Conservation (phyloP, 2,888 invertebrate genomes). For the Phlogophora meticulosa region DNA sequence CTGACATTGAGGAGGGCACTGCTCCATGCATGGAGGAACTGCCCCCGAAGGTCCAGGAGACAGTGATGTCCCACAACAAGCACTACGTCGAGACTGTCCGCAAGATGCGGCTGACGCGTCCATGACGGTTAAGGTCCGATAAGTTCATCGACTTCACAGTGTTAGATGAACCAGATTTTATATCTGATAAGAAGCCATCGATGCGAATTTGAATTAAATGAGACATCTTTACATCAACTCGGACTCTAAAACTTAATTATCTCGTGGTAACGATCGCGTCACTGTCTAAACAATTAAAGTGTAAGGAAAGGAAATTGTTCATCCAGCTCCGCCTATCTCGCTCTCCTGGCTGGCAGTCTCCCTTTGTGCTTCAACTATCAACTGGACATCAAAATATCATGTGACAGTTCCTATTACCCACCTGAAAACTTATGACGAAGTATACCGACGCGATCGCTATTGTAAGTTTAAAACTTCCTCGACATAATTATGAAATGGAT, state of each 20-base stretch:
- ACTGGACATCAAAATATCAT: constrained; percentile 15
- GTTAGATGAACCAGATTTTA: constrained; percentile 65
- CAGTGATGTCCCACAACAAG: constrained; percentile 82
- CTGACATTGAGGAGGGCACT: constrained; percentile 84
- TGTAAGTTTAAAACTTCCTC: constrained; percentile 1
- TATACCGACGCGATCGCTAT: constrained; percentile 23
- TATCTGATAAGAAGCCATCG: constrained; percentile 35
- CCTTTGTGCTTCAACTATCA: constrained; percentile 17
- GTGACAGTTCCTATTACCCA: background rate
- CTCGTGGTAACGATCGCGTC: constrained; percentile 36
- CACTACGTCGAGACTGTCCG: constrained; percentile 77
- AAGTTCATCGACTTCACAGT: constrained; percentile 77
- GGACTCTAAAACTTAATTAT: constrained; percentile 40
- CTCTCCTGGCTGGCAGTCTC: constrained; percentile 37
- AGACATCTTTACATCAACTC: constrained; percentile 21
- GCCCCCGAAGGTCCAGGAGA: constrained; percentile 78
- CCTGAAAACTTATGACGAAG: background rate
- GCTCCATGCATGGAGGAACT: constrained; percentile 78
- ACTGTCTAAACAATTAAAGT: background rate
- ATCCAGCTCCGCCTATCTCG: constrained; percentile 49
- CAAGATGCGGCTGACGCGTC: constrained; percentile 73
- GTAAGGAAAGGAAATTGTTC: constrained; percentile 31
- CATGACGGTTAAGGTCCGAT: constrained; percentile 81
- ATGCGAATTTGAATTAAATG: constrained; percentile 40
- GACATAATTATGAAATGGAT: background rate